A percentile compares a stretch with the other conserved stretches of the same genome.
These are phyloP conservation scores for Yasuhikotakia modesta DNA, from an alignment of 2,797 vertebrate species.

Conservation along the genomic window DNA sequence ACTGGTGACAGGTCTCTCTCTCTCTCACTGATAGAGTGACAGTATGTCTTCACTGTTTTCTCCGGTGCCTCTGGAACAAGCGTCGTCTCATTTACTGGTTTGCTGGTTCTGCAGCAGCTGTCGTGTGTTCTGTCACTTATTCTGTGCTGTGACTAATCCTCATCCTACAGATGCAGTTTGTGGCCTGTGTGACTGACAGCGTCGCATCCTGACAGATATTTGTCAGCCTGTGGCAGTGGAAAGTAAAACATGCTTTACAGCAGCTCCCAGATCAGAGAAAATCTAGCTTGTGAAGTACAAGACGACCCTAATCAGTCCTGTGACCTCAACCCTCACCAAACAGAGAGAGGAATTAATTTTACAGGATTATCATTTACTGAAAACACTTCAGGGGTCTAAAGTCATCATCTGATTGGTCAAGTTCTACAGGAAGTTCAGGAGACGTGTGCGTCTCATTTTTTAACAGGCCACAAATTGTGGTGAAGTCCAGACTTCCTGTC, in stretches of 20 bases:
- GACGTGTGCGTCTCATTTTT: too few relatives aligned
- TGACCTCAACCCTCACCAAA: too few relatives aligned
- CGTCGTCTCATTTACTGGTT: conserved; percentile 46
- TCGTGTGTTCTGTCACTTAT: conserved; percentile 23
- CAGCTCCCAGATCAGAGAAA: conserved; percentile 5
- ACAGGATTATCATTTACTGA: too few relatives aligned
- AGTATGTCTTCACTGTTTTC: too few relatives aligned
- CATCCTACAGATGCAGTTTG: neutral
- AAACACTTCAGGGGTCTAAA: too few relatives aligned
- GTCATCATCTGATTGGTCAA: too few relatives aligned
- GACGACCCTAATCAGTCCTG: neutral
- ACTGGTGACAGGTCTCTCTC: too few relatives aligned
- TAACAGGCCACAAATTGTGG: too few relatives aligned
- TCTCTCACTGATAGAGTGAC: too few relatives aligned
- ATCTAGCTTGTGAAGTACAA: neutral
- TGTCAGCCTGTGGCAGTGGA: conserved; percentile 35
- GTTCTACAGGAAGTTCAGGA: too few relatives aligned
- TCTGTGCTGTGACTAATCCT: conserved; percentile 31
- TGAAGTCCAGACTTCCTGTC: too few relatives aligned
- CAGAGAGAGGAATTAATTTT: too few relatives aligned
- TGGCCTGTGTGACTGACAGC: conserved; percentile 34
- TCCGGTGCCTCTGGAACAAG: neutral
- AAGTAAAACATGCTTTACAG: conserved; percentile 7
- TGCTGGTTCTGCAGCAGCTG: conserved; percentile 30
- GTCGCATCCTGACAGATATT: conserved; percentile 38